Conservation (phyloP, 2,888 invertebrate genomes). For the Marasmarcha lunaedactyla region DNA sequence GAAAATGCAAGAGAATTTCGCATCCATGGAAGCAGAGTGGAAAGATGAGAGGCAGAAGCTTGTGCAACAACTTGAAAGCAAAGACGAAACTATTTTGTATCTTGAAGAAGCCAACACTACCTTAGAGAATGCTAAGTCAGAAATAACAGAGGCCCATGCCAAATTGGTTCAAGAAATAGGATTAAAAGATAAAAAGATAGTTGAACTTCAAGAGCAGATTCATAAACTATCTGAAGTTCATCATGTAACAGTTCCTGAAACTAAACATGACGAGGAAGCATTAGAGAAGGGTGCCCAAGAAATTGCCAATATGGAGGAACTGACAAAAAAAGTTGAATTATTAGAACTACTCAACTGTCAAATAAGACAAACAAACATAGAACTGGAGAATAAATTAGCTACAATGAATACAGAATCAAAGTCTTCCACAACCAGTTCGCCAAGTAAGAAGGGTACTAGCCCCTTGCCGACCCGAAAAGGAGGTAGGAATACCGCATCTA, state of each 20-base stretch:
- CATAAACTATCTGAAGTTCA: conserved; percentile 22
- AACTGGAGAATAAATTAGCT: conserved; percentile 63
- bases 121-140: conserved; percentile 56
- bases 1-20: conserved; percentile 83
- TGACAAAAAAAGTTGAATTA: conserved; percentile 60
- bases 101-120: conserved; percentile 69
- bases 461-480: conserved; percentile 50
- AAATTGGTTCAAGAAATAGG: conserved; percentile 67
- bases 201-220: conserved; percentile 39
- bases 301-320: conserved; percentile 48
- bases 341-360: conserved; percentile 63
- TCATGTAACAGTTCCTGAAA: conserved; percentile 10
- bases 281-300: conserved; percentile 72
- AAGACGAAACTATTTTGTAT: conserved; percentile 64
- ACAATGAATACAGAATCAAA: conserved; percentile 35
- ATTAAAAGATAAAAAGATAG: conserved; percentile 52
- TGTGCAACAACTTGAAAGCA: conserved; percentile 63
- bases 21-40: conserved; percentile 77
- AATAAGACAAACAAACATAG: conserved; percentile 63
- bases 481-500: conserved; percentile 46
- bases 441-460: conserved; percentile 40
- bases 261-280: conserved; percentile 40
- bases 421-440: conserved; percentile 25
- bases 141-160: conserved; percentile 63
- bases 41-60: conserved; percentile 74